A percentile compares a stretch with the other conserved stretches of the same genome.
Evolutionary conservation across 2,888 invertebrate species (phyloP).

Genomic region (Thelaira solivaga): DNA sequence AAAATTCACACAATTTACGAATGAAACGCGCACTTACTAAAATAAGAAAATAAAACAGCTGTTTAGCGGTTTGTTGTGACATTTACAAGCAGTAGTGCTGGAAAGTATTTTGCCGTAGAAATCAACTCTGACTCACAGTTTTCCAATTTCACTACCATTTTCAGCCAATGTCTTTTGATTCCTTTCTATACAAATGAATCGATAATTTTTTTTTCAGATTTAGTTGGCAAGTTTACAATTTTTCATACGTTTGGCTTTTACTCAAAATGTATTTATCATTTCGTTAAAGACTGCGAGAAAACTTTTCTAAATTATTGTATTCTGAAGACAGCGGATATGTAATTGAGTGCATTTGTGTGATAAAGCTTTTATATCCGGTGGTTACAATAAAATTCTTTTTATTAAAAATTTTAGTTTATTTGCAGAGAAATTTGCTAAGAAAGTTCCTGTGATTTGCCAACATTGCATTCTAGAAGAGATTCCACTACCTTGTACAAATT

Average conservation of each 20-base stretch:
- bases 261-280: background rate
- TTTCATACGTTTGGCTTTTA: too few relatives aligned
- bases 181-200: too few relatives aligned
- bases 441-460: conserved; percentile 7
- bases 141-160: too few relatives aligned
- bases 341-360: background rate
- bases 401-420: background rate
- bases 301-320: background rate
- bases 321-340: background rate
- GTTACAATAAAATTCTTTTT: conserved; percentile 6
- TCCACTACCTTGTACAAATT: conserved; percentile 18
- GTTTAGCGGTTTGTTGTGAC: conserved; percentile 11
- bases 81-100: background rate
- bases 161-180: too few relatives aligned
- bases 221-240: too few relatives aligned
- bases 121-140: too few relatives aligned
- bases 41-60: conserved; percentile 10
- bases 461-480: conserved; percentile 21
- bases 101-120: background rate
- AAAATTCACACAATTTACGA: too few relatives aligned
- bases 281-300: background rate
- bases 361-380: conserved; percentile 37
- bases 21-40: background rate
- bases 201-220: too few relatives aligned
- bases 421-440: background rate